These are phyloP conservation scores for Scolopax rusticola DNA, from an alignment of 2,797 vertebrate species.

Conservation along the genomic window DNA sequence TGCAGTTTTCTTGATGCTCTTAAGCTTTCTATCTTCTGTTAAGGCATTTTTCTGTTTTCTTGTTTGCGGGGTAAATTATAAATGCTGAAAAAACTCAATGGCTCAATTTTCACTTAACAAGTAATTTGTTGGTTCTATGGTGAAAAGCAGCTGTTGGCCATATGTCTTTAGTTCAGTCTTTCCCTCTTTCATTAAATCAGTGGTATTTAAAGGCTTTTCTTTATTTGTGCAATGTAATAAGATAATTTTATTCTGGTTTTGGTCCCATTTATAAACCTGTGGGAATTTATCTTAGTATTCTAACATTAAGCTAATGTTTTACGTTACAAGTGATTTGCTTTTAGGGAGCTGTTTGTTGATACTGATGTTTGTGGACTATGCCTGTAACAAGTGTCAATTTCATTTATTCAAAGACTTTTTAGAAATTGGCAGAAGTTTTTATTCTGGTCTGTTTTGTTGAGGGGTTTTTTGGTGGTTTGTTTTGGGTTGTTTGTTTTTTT, in stretches of 20 bases:
- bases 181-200: not conserved
- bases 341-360: not conserved
- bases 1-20: not conserved
- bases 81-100: no score
- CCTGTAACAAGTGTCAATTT: not conserved
- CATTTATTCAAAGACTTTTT: not conserved
- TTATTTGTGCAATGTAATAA: not conserved
- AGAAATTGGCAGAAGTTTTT: not conserved
- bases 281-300: not conserved
- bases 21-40: not conserved
- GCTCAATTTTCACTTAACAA: no score
- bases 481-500: no score
- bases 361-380: not conserved
- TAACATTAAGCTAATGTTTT: not conserved
- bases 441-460: not conserved
- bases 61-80: not conserved
- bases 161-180: not conserved
- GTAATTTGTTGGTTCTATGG: not conserved
- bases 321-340: not conserved
- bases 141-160: not conserved
- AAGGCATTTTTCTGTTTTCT: not conserved
- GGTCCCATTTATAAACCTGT: not conserved
- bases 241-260: not conserved
- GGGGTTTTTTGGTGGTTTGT: no score
- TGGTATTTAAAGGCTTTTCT: not conserved